Conservation (phyloP, 2,888 invertebrate species). For the Nymphalis c-album region DNA sequence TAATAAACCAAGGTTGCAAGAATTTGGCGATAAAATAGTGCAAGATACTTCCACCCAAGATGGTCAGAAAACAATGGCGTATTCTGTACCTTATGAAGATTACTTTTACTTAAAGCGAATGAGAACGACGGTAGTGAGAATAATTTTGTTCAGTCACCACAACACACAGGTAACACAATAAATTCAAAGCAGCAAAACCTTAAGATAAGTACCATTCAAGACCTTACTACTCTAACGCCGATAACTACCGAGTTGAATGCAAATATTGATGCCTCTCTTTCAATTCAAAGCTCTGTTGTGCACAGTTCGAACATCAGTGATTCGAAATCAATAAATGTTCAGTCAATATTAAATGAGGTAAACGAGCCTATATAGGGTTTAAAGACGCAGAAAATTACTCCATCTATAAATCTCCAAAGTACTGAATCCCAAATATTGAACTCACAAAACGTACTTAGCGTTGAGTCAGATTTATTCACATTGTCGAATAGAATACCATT, state of each 20-base stretch:
- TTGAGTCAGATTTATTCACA: conserved; percentile 5
- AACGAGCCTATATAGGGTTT: background rate
- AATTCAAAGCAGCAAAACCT: conserved; percentile 7
- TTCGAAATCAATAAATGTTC: background rate
- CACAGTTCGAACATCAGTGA: conserved; percentile 9
- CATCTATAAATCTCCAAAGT: background rate
- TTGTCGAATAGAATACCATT: background rate
- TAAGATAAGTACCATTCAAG: conserved; percentile 17
- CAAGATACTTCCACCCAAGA: background rate
- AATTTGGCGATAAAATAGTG: background rate
- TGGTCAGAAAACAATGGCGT: conserved; percentile 36
- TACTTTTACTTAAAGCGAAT: conserved; percentile 47
- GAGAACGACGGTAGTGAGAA: conserved; percentile 24
- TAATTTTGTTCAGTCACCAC: background rate
- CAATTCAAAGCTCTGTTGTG: conserved; percentile 4
- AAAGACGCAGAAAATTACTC: background rate
- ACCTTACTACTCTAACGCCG: conserved; percentile 14
- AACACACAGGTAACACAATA: background rate
- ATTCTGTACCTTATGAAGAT: conserved; percentile 46
- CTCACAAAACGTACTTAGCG: background rate
- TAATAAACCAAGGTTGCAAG: background rate
- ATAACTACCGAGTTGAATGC: conserved; percentile 15
- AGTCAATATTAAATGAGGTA: conserved; percentile 9
- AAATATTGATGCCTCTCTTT: conserved; percentile 13
- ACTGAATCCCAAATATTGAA: background rate